Percentiles rank a stretch among this genome's conserved stretches.
Evolutionary conservation across 2,113 vertebrate genomes (phyloP).

Genomic region (Isichthys henryi): DNA sequence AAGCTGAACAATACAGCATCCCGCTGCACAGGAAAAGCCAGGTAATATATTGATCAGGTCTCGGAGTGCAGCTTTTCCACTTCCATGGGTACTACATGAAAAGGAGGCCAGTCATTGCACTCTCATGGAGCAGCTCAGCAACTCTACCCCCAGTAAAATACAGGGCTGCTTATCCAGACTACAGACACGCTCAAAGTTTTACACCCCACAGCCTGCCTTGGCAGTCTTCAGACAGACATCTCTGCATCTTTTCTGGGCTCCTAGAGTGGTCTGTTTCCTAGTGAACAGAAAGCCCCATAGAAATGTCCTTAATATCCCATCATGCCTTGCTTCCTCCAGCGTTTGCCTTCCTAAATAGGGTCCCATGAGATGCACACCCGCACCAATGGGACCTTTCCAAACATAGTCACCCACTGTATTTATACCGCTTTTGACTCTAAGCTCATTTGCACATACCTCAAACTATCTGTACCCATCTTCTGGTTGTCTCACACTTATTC

Average conservation of each 20-base stretch:
- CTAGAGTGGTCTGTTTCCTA: not conserved
- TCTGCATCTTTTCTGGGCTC: not conserved
- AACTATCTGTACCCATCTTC: not conserved
- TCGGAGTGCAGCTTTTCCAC: conserved; percentile 28
- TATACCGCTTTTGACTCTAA: not conserved
- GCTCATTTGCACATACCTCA: not conserved
- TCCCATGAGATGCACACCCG: not conserved
- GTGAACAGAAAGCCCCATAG: not conserved
- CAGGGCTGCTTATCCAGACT: conserved; percentile 33
- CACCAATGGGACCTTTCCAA: not conserved
- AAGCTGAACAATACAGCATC: not conserved
- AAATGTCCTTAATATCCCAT: not conserved
- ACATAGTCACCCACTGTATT: not conserved
- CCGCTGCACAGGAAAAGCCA: not conserved
- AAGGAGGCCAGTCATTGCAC: conserved; percentile 22
- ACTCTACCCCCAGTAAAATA: conserved; percentile 26
- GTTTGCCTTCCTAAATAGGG: not conserved
- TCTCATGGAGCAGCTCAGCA: conserved; percentile 12
- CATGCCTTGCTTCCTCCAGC: not conserved
- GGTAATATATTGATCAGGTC: conserved; percentile 27
- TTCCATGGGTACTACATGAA: conserved; percentile 35
- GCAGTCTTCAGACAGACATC: not conserved
- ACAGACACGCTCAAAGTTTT: conserved; percentile 29
- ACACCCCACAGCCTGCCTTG: conserved; percentile 11
- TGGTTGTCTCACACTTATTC: not conserved